A percentile compares a stretch with the other conserved stretches of the same genome.
phyloP scores from a whole-genome alignment of 2,888 invertebrate genomes.

The Eristalinus aeneus region DNA sequence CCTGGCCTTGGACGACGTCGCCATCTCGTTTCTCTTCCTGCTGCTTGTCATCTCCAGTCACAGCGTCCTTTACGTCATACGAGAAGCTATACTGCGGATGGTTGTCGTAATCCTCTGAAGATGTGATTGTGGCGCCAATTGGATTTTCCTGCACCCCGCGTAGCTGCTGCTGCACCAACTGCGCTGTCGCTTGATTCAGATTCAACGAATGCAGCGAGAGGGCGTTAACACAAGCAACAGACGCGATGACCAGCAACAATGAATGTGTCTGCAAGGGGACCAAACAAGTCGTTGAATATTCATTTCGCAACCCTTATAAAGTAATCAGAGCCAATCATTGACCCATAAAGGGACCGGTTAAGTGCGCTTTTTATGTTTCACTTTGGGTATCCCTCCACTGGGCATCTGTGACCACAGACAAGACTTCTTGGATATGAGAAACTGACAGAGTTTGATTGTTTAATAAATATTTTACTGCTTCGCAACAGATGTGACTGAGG shows the following conservation, averaged over 20 bases:
- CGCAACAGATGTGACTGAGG: conserved; percentile 21
- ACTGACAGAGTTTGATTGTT: conserved; percentile 46
- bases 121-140: conserved; percentile 72
- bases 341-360: neutral
- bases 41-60: conserved; percentile 74
- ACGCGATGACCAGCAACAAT: conserved; percentile 42
- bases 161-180: conserved; percentile 67
- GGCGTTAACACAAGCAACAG: conserved; percentile 45
- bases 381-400: neutral
- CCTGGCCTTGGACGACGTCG: conserved; percentile 73
- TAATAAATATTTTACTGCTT: conserved; percentile 61
- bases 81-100: conserved; percentile 73
- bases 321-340: conserved; percentile 27
- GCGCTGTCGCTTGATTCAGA: conserved; percentile 68
- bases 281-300: conserved; percentile 5
- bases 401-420: conserved; percentile 39
- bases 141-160: conserved; percentile 72
- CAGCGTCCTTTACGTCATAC: conserved; percentile 73
- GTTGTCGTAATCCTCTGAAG: conserved; percentile 75
- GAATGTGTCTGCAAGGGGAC: conserved; percentile 45
- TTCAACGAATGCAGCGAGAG: conserved; percentile 75
- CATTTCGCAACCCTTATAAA: conserved; percentile 6
- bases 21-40: conserved; percentile 74
- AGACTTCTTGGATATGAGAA: conserved; percentile 1
- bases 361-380: neutral